Evolutionary conservation across 2,797 vertebrate species (phyloP).

Genomic region (Parauchenoglanis punctatus): DNA sequence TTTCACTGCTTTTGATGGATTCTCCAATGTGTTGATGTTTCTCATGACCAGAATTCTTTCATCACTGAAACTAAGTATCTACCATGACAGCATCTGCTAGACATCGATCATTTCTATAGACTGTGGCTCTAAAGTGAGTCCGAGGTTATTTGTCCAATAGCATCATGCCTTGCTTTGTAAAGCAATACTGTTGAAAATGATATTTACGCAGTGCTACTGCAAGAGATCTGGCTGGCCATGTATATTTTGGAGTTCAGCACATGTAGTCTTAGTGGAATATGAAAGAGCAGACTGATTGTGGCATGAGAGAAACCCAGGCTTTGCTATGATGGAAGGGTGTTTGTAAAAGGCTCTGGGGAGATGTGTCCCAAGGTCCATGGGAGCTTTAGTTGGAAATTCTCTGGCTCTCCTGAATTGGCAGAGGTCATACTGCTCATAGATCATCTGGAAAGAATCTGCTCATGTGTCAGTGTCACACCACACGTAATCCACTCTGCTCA

Average conservation of each 20-base stretch:
- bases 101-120: conserved; percentile 24
- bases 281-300: background rate
- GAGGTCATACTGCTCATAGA: background rate
- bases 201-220: conserved; percentile 28
- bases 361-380: background rate
- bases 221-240: background rate
- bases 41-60: conserved; percentile 25
- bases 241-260: conserved; percentile 19
- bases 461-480: background rate
- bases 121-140: background rate
- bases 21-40: conserved; percentile 28
- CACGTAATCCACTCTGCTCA: background rate
- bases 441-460: conserved; percentile 18
- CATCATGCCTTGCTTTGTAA: conserved; percentile 12
- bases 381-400: conserved; percentile 12
- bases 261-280: background rate
- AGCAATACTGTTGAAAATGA: conserved; percentile 20
- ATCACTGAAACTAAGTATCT: conserved; percentile 17
- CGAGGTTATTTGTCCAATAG: background rate
- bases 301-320: background rate
- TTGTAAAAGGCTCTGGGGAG: background rate
- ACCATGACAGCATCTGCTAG: conserved; percentile 23
- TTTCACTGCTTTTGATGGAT: conserved; percentile 42
- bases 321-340: background rate
- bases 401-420: background rate